These are phyloP conservation scores for Hafferia zeledoni DNA, from an alignment of 2,797 vertebrate species.

Conservation along the genomic window DNA sequence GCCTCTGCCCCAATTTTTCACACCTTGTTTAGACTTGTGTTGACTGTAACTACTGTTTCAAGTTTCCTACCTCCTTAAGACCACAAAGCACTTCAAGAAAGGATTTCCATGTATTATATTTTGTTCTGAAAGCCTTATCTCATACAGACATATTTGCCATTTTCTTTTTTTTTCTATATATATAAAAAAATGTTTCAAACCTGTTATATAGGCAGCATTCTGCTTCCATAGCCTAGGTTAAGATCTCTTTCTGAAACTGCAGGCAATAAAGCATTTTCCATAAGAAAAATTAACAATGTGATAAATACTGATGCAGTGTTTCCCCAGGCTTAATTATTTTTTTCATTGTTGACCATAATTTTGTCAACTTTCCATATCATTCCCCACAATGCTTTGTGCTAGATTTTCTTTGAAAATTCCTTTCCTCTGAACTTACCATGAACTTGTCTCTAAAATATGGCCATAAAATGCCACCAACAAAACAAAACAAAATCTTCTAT, in stretches of 20 bases:
- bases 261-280: constrained; percentile 58
- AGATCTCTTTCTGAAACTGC: constrained; percentile 61
- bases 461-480: constrained; percentile 51
- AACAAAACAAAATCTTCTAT: background rate
- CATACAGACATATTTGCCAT: constrained; percentile 73
- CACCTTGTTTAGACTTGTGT: constrained; percentile 73
- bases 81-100: constrained; percentile 75
- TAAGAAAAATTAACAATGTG: constrained; percentile 52
- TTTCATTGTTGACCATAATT: constrained; percentile 72
- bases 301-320: constrained; percentile 64
- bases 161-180: constrained; percentile 47
- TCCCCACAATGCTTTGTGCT: constrained; percentile 71
- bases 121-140: constrained; percentile 79
- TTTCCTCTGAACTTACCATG: constrained; percentile 79
- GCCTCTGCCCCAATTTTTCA: constrained; percentile 40
- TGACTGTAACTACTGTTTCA: constrained; percentile 67
- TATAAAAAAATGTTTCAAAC: constrained; percentile 37
- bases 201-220: constrained; percentile 26
- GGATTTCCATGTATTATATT: constrained; percentile 81
- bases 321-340: constrained; percentile 72
- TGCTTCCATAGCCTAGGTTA: constrained; percentile 45
- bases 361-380: constrained; percentile 74
- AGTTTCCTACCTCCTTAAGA: constrained; percentile 71
- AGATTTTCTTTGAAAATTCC: constrained; percentile 78
- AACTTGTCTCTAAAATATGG: constrained; percentile 67